Base-by-base conservation (phyloP, 2,888 invertebrate genomes). In the Laothoe populi region DNA sequence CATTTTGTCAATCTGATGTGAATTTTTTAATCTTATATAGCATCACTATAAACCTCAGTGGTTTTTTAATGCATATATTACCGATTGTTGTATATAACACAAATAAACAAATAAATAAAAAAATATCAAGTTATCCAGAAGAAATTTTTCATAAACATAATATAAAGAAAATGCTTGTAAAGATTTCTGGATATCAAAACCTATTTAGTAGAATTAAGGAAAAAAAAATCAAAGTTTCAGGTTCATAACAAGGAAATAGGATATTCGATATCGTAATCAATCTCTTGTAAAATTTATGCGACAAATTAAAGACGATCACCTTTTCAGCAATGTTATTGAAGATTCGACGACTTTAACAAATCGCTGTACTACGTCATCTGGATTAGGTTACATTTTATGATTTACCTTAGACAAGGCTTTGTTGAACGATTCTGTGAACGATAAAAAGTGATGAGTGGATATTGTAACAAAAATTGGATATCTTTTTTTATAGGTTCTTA, bases 281-380 rank as follows among this genome's bases (percentile, higher is more conserved):
- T 38, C 11, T 38, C 13, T 38, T 38, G 38, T 38, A 38, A 11
- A 31, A 13, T 24, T 4, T 5, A 24, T 7, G n/a, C 13, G 24
- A 24, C 48, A 48, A 53, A 53, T 35, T 35, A 53, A 19, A 35
- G 4, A 24, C 21, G 24, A 48, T 26, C 13, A 19, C 53, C 45
- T 23, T 44, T 44, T 11, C 31, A 31, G 24, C 31, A 0, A 57
- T 44, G 66, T 11, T 42, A 46, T 64, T 63, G 64, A 66, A 60
- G 64, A 61, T 65, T 63, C 64, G 62, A 46, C 48, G 58, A 65
- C 63, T 63, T 63, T 65, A 61, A 57, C 62, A 63, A 65, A 57
- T 35, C 62, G 64, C 65, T 67, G 42, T 65, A 46, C 19, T 46
- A 23, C 19, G 4, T 2, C 35, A 19, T 19, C 19, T 10, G 19